Conservation (phyloP, 2,888 invertebrate species). For the Brachypterus glaber region DNA sequence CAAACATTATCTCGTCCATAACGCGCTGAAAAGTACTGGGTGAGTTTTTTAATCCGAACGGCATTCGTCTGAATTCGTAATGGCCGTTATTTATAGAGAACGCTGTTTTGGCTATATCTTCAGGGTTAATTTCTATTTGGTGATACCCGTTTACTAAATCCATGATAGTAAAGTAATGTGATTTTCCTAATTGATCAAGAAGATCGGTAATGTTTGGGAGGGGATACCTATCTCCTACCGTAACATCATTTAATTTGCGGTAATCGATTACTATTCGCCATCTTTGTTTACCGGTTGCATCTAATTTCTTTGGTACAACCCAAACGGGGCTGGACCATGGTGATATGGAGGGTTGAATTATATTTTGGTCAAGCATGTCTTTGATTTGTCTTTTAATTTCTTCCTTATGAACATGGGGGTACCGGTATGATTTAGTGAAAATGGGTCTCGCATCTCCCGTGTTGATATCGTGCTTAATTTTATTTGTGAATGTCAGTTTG, state of each 20-base stretch:
- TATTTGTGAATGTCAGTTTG: no score
- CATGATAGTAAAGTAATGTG: no score
- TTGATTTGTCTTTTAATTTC: conserved; percentile 17
- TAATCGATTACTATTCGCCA: no score
- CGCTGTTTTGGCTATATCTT: conserved; percentile 12
- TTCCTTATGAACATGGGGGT: conserved; percentile 12
- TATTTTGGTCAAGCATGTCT: conserved; percentile 21
- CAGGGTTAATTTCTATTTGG: conserved; percentile 7
- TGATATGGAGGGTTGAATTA: conserved; percentile 22
- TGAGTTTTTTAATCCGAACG: conserved; percentile 30
- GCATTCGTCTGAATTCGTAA: conserved; percentile 22
- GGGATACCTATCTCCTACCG: no score
- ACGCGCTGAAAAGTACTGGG: conserved; percentile 25
- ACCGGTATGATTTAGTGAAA: no score
- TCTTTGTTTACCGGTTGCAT: no score
- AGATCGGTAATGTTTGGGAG: conserved; percentile 9
- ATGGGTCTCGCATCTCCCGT: no score
- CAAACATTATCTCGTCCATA: conserved; percentile 23
- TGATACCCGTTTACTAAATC: no score
- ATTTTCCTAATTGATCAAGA: no score
- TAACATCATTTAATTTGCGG: no score
- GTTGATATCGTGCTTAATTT: no score
- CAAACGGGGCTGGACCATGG: no score
- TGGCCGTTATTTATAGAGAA: conserved; percentile 18
- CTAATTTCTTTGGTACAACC: conserved; percentile 20